Evolutionary conservation across 2,797 vertebrate genomes (phyloP), one percentile per base, ranked within the genome.

Genomic region (Cossypha heuglini): DNA sequence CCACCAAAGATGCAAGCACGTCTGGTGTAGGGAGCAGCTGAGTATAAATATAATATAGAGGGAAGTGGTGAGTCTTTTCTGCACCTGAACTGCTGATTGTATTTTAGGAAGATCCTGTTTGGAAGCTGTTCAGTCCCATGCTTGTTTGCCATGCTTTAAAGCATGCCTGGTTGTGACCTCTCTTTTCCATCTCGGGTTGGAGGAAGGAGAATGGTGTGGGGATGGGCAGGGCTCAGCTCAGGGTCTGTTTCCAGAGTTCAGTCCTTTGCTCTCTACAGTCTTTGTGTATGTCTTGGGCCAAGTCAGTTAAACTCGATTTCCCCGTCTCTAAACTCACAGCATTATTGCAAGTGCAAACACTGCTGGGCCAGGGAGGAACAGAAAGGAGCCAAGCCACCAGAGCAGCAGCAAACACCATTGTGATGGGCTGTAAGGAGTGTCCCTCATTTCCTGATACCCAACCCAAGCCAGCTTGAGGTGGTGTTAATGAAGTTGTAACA

Each of bases 51-150:
- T n/a, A 88, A 49, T 24, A 11, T 0, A 78, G 51, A 78, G 46
- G 66, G 82, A 95, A 89, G 31, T 22, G 10, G 86, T 67, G 42
- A 75, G 45, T 18, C 18, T 79, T 75, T 81, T 81, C 71, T 86
- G 75, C 64, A 40, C 38, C 69, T 89, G 63, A 92, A 48, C 40
- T 76, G 37, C 26, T 0, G 0, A 75, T 79, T 66, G 21, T 57
- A 37, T 69, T 93, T 93, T 52, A 72, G 73, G 51, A 93, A 93
- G 69, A 93, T 66, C 66, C 43, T 78, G 55, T 92, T 51, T 85
- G 86, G 80, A 95, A 94, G 37, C 26, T 5, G 1, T 61, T 93
- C 48, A 76, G 37, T 52, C 51, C 54, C 3, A 1, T 55, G 42
- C 48, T 86, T 46, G 17, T 17, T 74, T 25, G 54, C 13, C 11